phyloP scores from a whole-genome alignment of 1,140 invertebrate genomes.

The Aphelinus certus region DNA sequence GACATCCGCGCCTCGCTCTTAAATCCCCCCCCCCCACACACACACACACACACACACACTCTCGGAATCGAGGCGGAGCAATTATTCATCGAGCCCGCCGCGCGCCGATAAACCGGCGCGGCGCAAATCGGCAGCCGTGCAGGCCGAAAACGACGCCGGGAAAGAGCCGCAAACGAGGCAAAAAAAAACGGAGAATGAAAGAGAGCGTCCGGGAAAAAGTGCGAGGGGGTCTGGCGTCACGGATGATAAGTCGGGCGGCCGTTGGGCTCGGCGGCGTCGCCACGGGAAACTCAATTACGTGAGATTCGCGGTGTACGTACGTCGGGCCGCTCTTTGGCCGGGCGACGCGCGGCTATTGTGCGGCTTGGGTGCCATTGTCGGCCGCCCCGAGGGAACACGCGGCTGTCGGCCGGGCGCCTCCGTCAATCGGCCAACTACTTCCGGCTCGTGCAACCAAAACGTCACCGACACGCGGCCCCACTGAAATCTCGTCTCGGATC shows the following conservation, averaged over 20 bases:
- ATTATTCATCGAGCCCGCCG: background rate
- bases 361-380: constrained; percentile 8
- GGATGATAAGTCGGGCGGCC: constrained; percentile 26
- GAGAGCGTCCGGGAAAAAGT: background rate
- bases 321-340: constrained; percentile 9
- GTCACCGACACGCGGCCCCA: constrained; percentile 17
- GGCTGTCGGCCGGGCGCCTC: constrained; percentile 12
- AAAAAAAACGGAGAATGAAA: background rate
- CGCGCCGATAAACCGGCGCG: too few relatives aligned
- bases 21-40: too few relatives aligned
- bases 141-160: too few relatives aligned
- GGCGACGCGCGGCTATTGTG: constrained; percentile 2
- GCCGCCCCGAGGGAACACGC: constrained; percentile 21
- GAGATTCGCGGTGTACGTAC: constrained; percentile 21
- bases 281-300: constrained; percentile 26
- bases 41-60: background rate
- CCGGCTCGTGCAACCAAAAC: constrained; percentile 6
- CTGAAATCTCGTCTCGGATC: constrained; percentile 11
- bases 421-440: constrained; percentile 27
- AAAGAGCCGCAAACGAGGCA: background rate
- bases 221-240: background rate
- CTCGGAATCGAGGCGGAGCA: constrained; percentile 18
- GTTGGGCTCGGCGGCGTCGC: constrained; percentile 6
- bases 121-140: too few relatives aligned
- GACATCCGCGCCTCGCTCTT: too few relatives aligned